Evolutionary conservation across 2,888 invertebrate genomes (phyloP).

Genomic region (Agriopis aurantiaria): DNA sequence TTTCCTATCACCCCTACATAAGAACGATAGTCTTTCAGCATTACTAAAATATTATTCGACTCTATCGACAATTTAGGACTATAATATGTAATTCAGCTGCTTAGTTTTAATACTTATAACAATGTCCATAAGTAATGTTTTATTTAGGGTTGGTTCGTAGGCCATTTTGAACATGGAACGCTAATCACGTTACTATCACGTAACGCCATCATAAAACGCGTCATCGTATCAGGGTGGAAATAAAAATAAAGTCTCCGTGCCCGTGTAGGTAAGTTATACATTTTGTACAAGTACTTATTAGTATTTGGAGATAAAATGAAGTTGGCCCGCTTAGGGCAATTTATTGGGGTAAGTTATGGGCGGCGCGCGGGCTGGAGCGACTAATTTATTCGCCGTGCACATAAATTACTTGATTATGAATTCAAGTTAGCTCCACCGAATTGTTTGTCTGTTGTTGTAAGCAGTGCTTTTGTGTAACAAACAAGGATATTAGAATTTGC

Average conservation of each 20-base stretch:
- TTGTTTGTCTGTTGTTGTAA: slow-evolving; percentile 84
- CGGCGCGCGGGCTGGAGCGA: slow-evolving; percentile 82
- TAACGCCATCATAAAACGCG: slow-evolving; percentile 77
- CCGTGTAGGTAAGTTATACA: slow-evolving; percentile 68
- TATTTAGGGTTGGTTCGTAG: slow-evolving; percentile 54
- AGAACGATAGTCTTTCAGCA: slow-evolving; percentile 15
- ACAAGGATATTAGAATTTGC: slow-evolving; percentile 79
- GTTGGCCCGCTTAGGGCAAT: slow-evolving; percentile 85
- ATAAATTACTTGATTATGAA: slow-evolving; percentile 87
- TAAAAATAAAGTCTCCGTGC: slow-evolving; percentile 71
- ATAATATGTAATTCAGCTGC: slow-evolving; percentile 54
- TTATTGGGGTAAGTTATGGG: slow-evolving; percentile 86
- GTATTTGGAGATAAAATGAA: slow-evolving; percentile 86
- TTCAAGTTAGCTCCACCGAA: slow-evolving; percentile 84
- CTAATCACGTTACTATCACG: slow-evolving; percentile 74
- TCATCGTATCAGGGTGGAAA: slow-evolving; percentile 73
- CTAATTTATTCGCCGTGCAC: slow-evolving; percentile 87
- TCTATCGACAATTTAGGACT: slow-evolving; percentile 50
- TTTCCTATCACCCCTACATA: background rate
- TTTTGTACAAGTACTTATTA: slow-evolving; percentile 77
- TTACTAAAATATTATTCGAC: slow-evolving; percentile 34
- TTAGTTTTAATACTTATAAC: slow-evolving; percentile 52
- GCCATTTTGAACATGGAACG: slow-evolving; percentile 54
- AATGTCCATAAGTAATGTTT: slow-evolving; percentile 62
- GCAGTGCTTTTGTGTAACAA: slow-evolving; percentile 81